phyloP scores from a whole-genome alignment of 2,797 vertebrate species.

The Coregonus suidteri region DNA sequence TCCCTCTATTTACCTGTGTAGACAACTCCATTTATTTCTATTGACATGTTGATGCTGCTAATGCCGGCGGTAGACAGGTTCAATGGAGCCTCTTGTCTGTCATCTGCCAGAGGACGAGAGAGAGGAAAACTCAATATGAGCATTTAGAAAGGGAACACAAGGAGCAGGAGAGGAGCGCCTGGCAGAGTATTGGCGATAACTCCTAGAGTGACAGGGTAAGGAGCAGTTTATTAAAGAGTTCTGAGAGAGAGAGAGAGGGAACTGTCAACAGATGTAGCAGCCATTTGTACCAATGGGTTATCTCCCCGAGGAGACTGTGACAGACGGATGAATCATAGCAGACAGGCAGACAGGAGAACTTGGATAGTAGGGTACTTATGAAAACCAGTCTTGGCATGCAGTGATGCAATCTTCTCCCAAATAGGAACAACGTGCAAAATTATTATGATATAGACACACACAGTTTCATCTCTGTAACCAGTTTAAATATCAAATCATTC shows the following conservation, averaged over 20 bases:
- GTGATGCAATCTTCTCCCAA: no score
- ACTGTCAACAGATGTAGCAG: constrained; percentile 63
- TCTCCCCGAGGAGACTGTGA: neutral
- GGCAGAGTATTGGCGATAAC: constrained; percentile 73
- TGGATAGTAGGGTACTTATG: neutral
- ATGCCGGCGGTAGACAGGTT: constrained; percentile 98
- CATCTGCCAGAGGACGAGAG: constrained; percentile 89
- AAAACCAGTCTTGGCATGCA: no score
- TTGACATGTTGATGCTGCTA: constrained; percentile 99
- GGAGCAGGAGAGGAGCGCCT: constrained; percentile 63
- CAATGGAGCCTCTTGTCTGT: constrained; percentile 97
- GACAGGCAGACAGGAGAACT: constrained; percentile 11
- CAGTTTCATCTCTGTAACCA: neutral
- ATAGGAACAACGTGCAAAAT: no score
- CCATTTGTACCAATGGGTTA: constrained; percentile 44
- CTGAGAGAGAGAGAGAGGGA: constrained; percentile 43
- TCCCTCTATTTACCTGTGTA: constrained; percentile 98
- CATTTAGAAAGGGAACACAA: constrained; percentile 83
- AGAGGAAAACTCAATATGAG: constrained; percentile 85
- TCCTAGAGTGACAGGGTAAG: constrained; percentile 79
- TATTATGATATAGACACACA: no score
- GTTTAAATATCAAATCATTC: neutral
- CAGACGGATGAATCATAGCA: constrained; percentile 15
- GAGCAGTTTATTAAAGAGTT: constrained; percentile 77
- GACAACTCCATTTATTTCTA: constrained; percentile 99